Evolutionary conservation across 2,888 invertebrate genomes (phyloP).

Genomic region (Pheosia tremula): DNA sequence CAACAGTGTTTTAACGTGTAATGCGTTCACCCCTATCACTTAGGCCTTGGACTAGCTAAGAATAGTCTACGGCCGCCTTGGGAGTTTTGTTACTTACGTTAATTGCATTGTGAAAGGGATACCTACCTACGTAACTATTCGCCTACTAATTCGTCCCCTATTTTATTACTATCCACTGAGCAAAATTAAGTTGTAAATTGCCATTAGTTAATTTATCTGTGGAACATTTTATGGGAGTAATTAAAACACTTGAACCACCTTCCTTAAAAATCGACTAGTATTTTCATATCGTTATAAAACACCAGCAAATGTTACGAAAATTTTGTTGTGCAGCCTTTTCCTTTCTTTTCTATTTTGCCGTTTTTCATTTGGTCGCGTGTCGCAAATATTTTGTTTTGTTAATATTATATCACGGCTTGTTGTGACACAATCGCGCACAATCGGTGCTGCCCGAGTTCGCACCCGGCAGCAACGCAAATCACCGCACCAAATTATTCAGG

Average conservation of each 20-base stretch:
- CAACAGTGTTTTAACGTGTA: conserved; percentile 4
- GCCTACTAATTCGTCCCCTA: conserved; percentile 5
- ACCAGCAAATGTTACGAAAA: not conserved
- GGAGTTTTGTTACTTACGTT: conserved; percentile 10
- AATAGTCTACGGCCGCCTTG: conserved; percentile 7
- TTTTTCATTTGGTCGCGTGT: conserved; percentile 39
- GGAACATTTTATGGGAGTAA: not conserved
- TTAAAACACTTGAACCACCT: not conserved
- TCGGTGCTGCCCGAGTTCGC: conserved; percentile 48
- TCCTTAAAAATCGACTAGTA: too few relatives aligned
- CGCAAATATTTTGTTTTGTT: conserved; percentile 57
- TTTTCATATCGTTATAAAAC: too few relatives aligned
- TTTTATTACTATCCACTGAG: conserved; percentile 2
- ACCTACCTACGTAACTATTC: conserved; percentile 1
- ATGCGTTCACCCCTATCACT: conserved; percentile 2
- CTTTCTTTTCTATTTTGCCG: conserved; percentile 24
- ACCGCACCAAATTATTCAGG: conserved; percentile 47
- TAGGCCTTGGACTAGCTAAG: conserved; percentile 6
- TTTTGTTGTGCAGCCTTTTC: conserved; percentile 4
- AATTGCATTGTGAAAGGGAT: conserved; percentile 9
- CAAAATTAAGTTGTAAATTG: conserved; percentile 1
- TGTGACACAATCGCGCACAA: conserved; percentile 61
- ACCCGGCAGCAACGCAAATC: conserved; percentile 51
- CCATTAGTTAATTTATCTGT: not conserved
- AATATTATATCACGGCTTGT: conserved; percentile 58